Percentiles rank a stretch among this genome's conserved stretches.
Evolutionary conservation across 1,140 invertebrate species (phyloP).

Genomic region (Danaus plexippus): DNA sequence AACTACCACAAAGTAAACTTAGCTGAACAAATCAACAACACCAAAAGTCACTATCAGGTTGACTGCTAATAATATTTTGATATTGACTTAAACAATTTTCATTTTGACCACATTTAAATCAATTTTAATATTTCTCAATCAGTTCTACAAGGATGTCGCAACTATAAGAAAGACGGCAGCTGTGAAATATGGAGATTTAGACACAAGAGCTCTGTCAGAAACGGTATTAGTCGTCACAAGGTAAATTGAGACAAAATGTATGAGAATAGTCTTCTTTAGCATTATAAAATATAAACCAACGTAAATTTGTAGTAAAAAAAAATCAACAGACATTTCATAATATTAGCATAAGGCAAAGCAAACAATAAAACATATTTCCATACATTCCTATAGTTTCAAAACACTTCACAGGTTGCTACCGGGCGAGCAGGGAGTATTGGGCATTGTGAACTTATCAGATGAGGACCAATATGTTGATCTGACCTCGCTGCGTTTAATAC

Average conservation of each 20-base stretch:
- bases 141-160: conserved; percentile 7
- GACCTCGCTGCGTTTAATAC: conserved; percentile 28
- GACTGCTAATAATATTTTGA: conserved; percentile 1
- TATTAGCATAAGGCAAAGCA: no score
- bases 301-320: no score
- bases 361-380: no score
- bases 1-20: conserved; percentile 74
- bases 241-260: neutral
- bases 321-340: no score
- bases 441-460: conserved; percentile 33
- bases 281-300: no score
- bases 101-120: neutral
- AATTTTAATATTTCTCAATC: conserved; percentile 1
- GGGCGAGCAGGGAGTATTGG: conserved; percentile 25
- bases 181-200: conserved; percentile 2
- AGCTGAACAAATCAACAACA: conserved; percentile 36
- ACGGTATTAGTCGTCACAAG: conserved; percentile 3
- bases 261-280: no score
- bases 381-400: no score
- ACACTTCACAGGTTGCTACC: conserved; percentile 18
- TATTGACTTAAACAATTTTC: neutral
- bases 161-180: neutral
- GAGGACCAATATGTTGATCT: conserved; percentile 24
- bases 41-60: conserved; percentile 69
- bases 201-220: conserved; percentile 4